Evolutionary conservation across 2,888 invertebrate genomes (phyloP).

Genomic region (Cantharis lateralis): DNA sequence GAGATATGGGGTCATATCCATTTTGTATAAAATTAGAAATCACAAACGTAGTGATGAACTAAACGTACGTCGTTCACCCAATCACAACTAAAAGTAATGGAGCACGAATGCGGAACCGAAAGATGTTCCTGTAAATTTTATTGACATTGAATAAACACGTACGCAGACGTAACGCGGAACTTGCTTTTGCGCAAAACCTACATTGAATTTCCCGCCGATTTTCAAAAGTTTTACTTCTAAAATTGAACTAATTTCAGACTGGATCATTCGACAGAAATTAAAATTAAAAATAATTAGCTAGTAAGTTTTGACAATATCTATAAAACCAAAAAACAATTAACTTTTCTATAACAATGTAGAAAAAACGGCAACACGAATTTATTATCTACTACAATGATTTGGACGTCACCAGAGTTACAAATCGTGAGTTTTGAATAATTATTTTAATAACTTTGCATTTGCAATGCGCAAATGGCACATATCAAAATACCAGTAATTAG

Average conservation of each 20-base stretch:
- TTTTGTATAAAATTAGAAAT: constrained; percentile 42
- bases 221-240: not conserved
- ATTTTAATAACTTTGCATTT: too few species aligned
- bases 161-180: constrained; percentile 43
- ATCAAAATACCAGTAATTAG: too few species aligned
- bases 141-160: constrained; percentile 24
- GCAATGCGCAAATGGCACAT: too few species aligned
- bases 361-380: too few species aligned
- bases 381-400: too few species aligned
- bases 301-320: not conserved
- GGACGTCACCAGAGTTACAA: too few species aligned
- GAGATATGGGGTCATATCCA: constrained; percentile 55
- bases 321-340: too few species aligned
- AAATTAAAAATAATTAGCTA: not conserved
- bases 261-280: not conserved
- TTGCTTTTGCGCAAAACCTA: constrained; percentile 31
- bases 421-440: too few species aligned
- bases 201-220: constrained; percentile 8
- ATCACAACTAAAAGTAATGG: constrained; percentile 34
- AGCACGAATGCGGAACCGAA: constrained; percentile 39
- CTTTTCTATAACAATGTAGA: too few species aligned
- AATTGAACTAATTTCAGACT: not conserved
- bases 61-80: constrained; percentile 41
- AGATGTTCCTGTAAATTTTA: constrained; percentile 35
- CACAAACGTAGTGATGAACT: constrained; percentile 46